Conservation (phyloP, 2,113 vertebrate genomes). For the Guaruba guarouba region DNA sequence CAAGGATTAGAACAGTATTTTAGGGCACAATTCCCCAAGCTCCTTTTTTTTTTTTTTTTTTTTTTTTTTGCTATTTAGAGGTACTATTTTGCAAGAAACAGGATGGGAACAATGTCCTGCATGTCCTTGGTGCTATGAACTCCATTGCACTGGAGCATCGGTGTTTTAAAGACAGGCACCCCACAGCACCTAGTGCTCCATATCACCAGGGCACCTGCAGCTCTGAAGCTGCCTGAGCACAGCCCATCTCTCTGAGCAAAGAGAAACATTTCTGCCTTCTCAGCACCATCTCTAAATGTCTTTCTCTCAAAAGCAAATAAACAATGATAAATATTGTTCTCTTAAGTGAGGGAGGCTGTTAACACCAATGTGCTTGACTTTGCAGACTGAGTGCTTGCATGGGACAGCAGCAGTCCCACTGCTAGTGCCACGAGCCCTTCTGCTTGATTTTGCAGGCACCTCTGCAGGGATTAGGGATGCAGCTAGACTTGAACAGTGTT, state of each 20-base stretch:
- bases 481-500: not conserved
- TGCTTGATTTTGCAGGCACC: not conserved
- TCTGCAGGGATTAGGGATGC: not conserved
- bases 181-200: fast-evolving
- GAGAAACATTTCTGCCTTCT: not conserved
- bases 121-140: not conserved
- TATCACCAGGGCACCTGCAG: not conserved
- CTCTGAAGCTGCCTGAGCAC: not conserved
- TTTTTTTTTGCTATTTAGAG: not conserved
- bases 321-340: not conserved
- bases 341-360: not conserved
- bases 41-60: not conserved
- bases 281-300: not conserved
- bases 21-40: not conserved
- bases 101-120: not conserved
- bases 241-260: not conserved
- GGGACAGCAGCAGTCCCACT: not conserved
- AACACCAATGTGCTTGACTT: not conserved
- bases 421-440: not conserved
- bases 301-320: not conserved
- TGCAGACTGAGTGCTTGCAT: not conserved
- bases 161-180: fast-evolving
- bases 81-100: not conserved
- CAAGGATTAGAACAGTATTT: not conserved
- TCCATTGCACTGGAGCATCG: too few relatives aligned